Evolutionary conservation across 2,888 invertebrate species (phyloP), one percentile per base, ranked within the genome.

Genomic region (Muschampia staudingeri): DNA sequence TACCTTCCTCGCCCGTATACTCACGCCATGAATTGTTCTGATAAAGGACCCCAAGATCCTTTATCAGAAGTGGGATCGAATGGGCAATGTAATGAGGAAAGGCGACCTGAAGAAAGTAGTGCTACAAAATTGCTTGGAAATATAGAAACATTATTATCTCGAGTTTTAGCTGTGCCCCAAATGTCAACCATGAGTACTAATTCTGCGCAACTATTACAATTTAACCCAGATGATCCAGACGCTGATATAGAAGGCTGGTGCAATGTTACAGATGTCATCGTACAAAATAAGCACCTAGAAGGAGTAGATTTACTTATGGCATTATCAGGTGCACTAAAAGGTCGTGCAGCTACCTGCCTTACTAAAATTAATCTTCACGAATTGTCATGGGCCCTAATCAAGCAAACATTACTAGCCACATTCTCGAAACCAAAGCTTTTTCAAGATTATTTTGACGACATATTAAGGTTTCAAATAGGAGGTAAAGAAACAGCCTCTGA

Each of bases 121-220:
- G 52, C 52, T n/a, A n/a, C 52, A 5, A 52, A 52, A 4, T 52
- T n/a, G 52, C n/a, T 16, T 16, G n/a, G 52, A 52, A 52, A n/a
- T n/a, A 16, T 52, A 16, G 52, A 52, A n/a, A n/a, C 52, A n/a
- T n/a, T 52, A 52, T 52, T 52, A n/a, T 52, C 52, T 52, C 16
- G n/a, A 8, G n/a, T 16, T 52, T 52, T 52, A 5, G 52, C 52
- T 52, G n/a, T 52, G 52, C 52, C 52, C n/a, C 52, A 52, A n/a
- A 52, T 52, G 52, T 52, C 52, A n/a, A 52, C 52, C n/a, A 16
- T 52, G 52, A 52, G 52, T 52, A 52, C 56, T 7, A 52, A 52
- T 52, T n/a, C 52, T n/a, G 52, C 52, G 52, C 52, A 52, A 19
- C 52, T 52, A n/a, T n/a, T 52, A 52, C n/a, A 52, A n/a, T 52